phyloP scores from a whole-genome alignment of 1,140 invertebrate genomes.

The Drosophila persimilis region DNA sequence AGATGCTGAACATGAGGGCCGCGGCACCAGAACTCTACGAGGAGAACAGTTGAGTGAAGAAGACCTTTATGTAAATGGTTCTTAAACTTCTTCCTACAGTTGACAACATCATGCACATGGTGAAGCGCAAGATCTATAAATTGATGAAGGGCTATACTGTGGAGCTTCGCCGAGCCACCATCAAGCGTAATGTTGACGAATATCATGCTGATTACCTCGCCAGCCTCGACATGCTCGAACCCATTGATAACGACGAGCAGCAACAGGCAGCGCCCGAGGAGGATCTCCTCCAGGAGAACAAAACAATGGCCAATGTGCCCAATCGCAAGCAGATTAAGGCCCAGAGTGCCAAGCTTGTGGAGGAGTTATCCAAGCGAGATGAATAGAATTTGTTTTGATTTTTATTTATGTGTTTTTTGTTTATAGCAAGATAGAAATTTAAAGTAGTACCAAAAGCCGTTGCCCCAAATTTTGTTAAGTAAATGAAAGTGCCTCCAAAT shows the following conservation, averaged over 20 bases:
- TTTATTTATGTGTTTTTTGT: background rate
- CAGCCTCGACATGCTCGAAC: constrained; percentile 46
- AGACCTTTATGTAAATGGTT: background rate
- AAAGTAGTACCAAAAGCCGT: constrained; percentile 2
- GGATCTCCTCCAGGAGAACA: constrained; percentile 63
- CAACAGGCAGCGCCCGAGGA: constrained; percentile 40
- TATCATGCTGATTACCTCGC: constrained; percentile 69
- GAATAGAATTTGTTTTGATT: constrained; percentile 32
- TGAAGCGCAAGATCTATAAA: constrained; percentile 71
- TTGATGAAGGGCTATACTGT: constrained; percentile 72
- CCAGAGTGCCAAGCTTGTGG: constrained; percentile 69
- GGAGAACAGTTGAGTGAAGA: constrained; percentile 66
- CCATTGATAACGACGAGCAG: constrained; percentile 32
- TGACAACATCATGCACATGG: constrained; percentile 62
- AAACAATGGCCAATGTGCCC: constrained; percentile 66
- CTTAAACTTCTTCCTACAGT: constrained; percentile 33
- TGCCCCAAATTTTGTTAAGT: constrained; percentile 20
- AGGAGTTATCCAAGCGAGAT: constrained; percentile 70
- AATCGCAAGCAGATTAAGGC: constrained; percentile 77
- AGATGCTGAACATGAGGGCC: constrained; percentile 76
- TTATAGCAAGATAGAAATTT: constrained; percentile 31
- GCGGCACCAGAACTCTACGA: constrained; percentile 69
- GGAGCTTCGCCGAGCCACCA: constrained; percentile 48
- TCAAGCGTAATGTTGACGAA: constrained; percentile 54
- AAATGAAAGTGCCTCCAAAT: constrained; percentile 1